These are phyloP conservation scores for Pseudochaenichthys georgianus DNA, from an alignment of 2,797 vertebrate species.

Conservation along the genomic window DNA sequence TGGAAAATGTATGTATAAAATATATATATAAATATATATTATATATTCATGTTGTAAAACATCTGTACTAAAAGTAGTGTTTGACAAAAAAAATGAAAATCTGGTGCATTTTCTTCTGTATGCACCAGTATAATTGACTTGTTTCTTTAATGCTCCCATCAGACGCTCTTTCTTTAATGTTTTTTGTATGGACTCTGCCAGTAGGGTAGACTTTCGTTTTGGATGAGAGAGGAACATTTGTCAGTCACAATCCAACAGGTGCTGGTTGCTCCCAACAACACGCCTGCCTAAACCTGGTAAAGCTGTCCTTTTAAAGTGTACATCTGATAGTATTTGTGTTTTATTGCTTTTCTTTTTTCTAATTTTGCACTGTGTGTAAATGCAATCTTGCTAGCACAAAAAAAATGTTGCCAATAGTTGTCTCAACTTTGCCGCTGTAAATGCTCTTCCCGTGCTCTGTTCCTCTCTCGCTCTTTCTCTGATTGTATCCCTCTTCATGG, in stretches of 20 bases:
- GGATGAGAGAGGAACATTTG: constrained; percentile 68
- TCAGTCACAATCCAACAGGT: constrained; percentile 81
- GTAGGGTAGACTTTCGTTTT: constrained; percentile 59
- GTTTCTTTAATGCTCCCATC: constrained; percentile 63
- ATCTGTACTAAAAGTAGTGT: constrained; percentile 81
- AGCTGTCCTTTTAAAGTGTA: constrained; percentile 92
- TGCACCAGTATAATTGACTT: constrained; percentile 63
- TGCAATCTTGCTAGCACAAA: constrained; percentile 99
- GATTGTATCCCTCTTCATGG: constrained; percentile 93
- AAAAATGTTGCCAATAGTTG: constrained; percentile 93
- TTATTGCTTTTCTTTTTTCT: constrained; percentile 82
- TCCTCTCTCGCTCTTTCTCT: constrained; percentile 76
- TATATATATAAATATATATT: constrained; percentile 78
- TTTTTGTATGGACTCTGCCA: constrained; percentile 60
- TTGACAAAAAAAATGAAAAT: constrained; percentile 57
- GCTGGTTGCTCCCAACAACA: constrained; percentile 61
- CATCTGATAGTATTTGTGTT: constrained; percentile 89
- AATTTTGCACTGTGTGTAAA: constrained; percentile 99
- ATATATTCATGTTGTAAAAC: constrained; percentile 84
- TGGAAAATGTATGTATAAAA: constrained; percentile 83
- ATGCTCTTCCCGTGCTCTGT: constrained; percentile 88
- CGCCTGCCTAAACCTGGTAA: constrained; percentile 90
- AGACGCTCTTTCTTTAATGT: constrained; percentile 56
- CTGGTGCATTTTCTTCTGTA: constrained; percentile 58
- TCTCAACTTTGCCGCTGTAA: constrained; percentile 94